Percentiles rank a stretch among this genome's conserved stretches.
Conservation (phyloP, 2,797 vertebrate genomes). For the Gallirallus australis region DNA sequence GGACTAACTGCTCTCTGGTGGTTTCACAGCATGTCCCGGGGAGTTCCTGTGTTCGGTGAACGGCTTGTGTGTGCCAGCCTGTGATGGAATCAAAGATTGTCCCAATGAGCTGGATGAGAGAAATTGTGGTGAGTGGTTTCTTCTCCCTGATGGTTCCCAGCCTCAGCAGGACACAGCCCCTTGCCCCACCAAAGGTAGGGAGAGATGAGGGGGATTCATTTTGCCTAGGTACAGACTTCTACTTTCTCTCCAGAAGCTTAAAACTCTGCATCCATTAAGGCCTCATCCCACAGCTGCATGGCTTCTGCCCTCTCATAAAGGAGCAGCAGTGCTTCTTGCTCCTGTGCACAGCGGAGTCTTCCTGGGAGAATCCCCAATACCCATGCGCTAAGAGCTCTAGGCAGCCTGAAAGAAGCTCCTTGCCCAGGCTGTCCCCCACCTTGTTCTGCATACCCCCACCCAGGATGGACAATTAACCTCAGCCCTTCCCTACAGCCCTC, state of each 20-base stretch:
- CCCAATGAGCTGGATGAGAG: conserved; percentile 91
- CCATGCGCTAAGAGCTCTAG: background rate
- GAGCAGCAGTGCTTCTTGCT: background rate
- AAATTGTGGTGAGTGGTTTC: conserved; percentile 87
- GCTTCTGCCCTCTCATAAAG: background rate
- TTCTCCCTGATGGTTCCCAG: fast-evolving
- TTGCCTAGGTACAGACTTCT: background rate
- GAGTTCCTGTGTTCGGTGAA: conserved; percentile 89
- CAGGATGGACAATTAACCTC: background rate
- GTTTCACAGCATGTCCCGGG: conserved; percentile 87
- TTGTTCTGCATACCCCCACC: background rate
- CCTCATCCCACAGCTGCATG: background rate
- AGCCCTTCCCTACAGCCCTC: background rate
- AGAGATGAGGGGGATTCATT: background rate
- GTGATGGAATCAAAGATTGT: conserved; percentile 93
- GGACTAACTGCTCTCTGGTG: background rate
- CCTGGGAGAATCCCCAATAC: fast-evolving
- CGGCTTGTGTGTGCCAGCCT: conserved; percentile 90
- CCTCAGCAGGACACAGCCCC: background rate
- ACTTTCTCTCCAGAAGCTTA: background rate
- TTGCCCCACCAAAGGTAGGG: background rate
- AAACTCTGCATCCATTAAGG: background rate
- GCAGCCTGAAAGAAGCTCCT: background rate
- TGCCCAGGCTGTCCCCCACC: background rate
- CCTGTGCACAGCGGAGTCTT: background rate